Percentiles rank a stretch among this genome's conserved stretches.
Conservation (phyloP, 2,113 vertebrate genomes). For the Cepphus grylle region DNA sequence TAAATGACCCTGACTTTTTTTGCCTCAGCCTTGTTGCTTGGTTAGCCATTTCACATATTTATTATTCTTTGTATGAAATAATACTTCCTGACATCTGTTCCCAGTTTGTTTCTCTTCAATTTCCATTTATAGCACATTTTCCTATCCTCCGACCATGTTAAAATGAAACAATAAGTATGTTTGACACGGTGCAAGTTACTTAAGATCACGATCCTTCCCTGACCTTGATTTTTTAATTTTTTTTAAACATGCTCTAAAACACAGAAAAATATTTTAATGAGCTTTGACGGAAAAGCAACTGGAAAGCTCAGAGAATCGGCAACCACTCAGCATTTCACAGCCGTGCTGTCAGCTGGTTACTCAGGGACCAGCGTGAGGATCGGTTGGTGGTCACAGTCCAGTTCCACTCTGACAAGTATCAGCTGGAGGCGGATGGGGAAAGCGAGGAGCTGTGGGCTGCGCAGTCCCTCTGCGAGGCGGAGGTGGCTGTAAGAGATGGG, state of each 20-base stretch:
- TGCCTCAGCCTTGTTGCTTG: not conserved
- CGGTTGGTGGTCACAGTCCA: not conserved
- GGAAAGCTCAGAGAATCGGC: not conserved
- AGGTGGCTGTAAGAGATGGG: not conserved
- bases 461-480: accelerated
- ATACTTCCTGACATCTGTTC: slow-evolving; percentile 64
- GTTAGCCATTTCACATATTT: slow-evolving; percentile 26
- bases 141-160: slow-evolving; percentile 56
- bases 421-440: not conserved
- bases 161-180: slow-evolving; percentile 63
- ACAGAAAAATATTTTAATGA: not conserved
- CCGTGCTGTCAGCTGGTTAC: accelerated
- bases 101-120: slow-evolving; percentile 66
- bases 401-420: not conserved
- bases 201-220: slow-evolving; percentile 23
- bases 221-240: not conserved
- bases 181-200: slow-evolving; percentile 48
- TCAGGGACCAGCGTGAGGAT: not conserved
- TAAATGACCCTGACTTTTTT: not conserved
- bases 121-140: slow-evolving; percentile 69
- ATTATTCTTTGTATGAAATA: slow-evolving; percentile 54
- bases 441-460: not conserved
- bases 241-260: not conserved
- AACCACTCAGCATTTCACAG: not conserved
- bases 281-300: not conserved